A percentile compares a stretch with the other conserved stretches of the same genome.
Conservation (phyloP, 2,888 invertebrate species). For the Gerris lacustris region DNA sequence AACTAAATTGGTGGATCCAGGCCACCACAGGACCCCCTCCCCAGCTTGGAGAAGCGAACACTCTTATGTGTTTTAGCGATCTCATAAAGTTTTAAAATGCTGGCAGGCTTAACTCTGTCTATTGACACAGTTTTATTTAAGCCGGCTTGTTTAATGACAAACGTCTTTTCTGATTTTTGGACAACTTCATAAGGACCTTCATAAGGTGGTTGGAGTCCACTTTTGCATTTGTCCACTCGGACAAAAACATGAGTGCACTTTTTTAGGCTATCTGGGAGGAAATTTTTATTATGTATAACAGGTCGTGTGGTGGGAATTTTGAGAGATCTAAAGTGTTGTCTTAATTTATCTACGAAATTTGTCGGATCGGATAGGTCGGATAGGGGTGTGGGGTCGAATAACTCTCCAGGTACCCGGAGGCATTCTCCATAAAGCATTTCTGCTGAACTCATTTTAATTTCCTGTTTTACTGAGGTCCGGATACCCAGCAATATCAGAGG, state of each 20-base stretch:
- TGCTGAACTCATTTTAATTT: constrained; percentile 28
- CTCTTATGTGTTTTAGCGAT: too few species aligned
- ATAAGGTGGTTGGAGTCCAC: constrained; percentile 8
- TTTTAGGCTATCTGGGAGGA: constrained; percentile 7
- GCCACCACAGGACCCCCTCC: neutral
- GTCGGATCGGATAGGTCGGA: too few species aligned
- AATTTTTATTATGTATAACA: constrained; percentile 2
- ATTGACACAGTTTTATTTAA: neutral
- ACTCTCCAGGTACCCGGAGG: too few species aligned
- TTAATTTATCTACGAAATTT: too few species aligned
- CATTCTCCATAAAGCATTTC: constrained; percentile 35
- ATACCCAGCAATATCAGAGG: constrained; percentile 19
- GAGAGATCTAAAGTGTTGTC: too few species aligned
- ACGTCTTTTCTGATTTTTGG: constrained; percentile 6
- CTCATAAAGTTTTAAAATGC: too few species aligned
- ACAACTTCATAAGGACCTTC: too few species aligned
- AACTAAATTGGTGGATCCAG: too few species aligned
- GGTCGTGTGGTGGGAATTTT: too few species aligned
- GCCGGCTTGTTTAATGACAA: neutral
- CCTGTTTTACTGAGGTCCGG: constrained; percentile 16
- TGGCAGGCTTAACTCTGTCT: neutral
- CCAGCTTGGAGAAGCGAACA: neutral
- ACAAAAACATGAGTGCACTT: constrained; percentile 15
- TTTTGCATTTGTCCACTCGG: constrained; percentile 7
- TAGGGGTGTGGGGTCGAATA: too few species aligned